Percentiles rank a stretch among this genome's conserved stretches.
Evolutionary conservation across 1,140 invertebrate genomes (phyloP).

Genomic region (Trachymyrmex septentrionalis): DNA sequence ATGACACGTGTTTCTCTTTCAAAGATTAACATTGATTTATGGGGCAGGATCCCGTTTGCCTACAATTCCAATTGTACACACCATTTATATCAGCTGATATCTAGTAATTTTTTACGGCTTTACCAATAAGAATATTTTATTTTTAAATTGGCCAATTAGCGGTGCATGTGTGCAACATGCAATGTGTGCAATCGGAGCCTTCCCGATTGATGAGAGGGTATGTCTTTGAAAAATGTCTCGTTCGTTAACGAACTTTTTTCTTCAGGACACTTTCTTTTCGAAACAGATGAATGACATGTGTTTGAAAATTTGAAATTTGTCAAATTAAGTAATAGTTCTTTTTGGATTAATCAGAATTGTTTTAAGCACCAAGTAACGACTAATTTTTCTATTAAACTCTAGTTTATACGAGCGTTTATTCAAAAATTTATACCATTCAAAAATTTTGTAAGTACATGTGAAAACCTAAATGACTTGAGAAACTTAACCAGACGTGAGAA

Average conservation of each 20-base stretch:
- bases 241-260: too few species aligned
- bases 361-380: not conserved
- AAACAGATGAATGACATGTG: not conserved
- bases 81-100: too few species aligned
- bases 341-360: not conserved
- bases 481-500: not conserved
- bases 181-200: too few species aligned
- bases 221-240: not conserved
- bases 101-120: too few species aligned
- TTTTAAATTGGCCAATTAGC: too few species aligned
- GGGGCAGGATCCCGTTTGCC: too few species aligned
- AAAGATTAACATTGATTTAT: not conserved
- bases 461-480: not conserved
- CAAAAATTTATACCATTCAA: not conserved
- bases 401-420: not conserved
- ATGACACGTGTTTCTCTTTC: not conserved
- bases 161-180: too few species aligned
- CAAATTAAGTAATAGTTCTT: not conserved
- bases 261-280: not conserved
- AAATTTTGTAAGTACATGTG: not conserved
- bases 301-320: not conserved
- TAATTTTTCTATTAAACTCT: not conserved
- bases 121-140: too few species aligned
- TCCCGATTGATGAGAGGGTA: not conserved
- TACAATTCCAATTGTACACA: too few species aligned